phyloP scores from a whole-genome alignment of 2,888 invertebrate species.

The Tenthredo amoena region DNA sequence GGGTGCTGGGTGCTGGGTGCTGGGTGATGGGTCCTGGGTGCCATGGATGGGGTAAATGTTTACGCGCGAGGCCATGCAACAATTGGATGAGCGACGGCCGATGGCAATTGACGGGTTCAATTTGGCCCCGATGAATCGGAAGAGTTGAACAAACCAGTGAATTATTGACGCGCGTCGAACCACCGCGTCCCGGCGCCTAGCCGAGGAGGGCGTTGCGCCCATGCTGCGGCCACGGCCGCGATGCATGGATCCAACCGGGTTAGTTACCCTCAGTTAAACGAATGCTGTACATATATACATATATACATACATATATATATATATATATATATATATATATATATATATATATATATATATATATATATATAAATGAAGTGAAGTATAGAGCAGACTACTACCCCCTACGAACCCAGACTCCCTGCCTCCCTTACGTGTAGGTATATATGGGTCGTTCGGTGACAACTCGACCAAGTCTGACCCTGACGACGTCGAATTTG shows the following conservation, averaged over 20 bases:
- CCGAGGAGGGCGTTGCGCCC: neutral
- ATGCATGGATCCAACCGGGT: neutral
- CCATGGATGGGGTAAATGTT: slow-evolving; percentile 24
- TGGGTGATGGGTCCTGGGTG: neutral
- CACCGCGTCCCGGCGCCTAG: neutral
- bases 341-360: no score
- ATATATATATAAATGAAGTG: neutral
- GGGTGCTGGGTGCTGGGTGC: neutral
- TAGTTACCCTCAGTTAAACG: slow-evolving; percentile 41
- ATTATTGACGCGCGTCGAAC: slow-evolving; percentile 45
- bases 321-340: no score
- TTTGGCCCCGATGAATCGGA: slow-evolving; percentile 45
- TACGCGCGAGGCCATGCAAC: slow-evolving; percentile 37
- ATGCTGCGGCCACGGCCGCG: neutral
- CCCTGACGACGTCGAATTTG: no score
- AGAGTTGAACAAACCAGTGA: slow-evolving; percentile 45
- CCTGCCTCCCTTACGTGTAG: no score
- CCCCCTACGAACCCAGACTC: no score
- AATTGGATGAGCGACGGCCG: slow-evolving; percentile 43
- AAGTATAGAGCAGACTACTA: no score
- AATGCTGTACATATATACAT: neutral
- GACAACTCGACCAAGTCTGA: no score
- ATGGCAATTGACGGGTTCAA: slow-evolving; percentile 46
- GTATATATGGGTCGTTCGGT: no score
- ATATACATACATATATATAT: no score